Base-by-base conservation (phyloP, 2,113 vertebrate species). In the Craseonycteris thonglongyai region DNA sequence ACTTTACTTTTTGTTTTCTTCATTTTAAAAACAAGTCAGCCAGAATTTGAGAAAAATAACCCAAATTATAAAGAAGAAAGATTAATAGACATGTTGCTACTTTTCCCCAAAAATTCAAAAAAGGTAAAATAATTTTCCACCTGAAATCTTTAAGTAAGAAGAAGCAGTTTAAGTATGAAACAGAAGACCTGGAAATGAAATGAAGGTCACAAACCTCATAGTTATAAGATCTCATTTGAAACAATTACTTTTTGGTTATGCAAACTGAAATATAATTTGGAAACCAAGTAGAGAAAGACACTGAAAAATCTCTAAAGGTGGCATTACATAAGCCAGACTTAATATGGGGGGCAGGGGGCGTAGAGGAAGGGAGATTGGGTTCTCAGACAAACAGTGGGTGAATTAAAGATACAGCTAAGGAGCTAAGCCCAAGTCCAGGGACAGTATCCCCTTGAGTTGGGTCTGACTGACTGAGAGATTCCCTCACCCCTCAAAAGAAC, bases 1-100 rank as follows among this genome's bases (percentile, higher is more conserved):
- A 86, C n/a, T 93, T 81, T 87, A 95, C 84, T 92, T 96, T 93
- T 79, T 75, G 49, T 24, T 91, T 96, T 76, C 65, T 95, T 95
- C 82, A 93, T 93, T 93, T 85, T 74, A 90, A 75, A 95, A 85
- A 90, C 35, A 83, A 94, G 33, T 42, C 58, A 91, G 72, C 5
- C 56, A 66, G 40, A 88, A 26, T 86, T 68, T 96, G 58, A 79
- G 65, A 95, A 88, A 92, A 1, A 49, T 78, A 88, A 59, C 26
- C 28, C 33, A 89, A 58, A 49, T 51, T 91, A 71, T 35, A 88
- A 54, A 82, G 81, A 91, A 71, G 9, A 72, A 83, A 90, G 40
- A 91, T 78, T 94, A 87, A 94, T 42, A 92, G 51, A 89, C 4
- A 9, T 16, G 7, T 45, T 81, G 51, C 51, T 84, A 74, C 21